A percentile compares a stretch with the other conserved stretches of the same genome.
Conservation (phyloP, 2,888 invertebrate genomes). For the Rhamnusium bicolor region DNA sequence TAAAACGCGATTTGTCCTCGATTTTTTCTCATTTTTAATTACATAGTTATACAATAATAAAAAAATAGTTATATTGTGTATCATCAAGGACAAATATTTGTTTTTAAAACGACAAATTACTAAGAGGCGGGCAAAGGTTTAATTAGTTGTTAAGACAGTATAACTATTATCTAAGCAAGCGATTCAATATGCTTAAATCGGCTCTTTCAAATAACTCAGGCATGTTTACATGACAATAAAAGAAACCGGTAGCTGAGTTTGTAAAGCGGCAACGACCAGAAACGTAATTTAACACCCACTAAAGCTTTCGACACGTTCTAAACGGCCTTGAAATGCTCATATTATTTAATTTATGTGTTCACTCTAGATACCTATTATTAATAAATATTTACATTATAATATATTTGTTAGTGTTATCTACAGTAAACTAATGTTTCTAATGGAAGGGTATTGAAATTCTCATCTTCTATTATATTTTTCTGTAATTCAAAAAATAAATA, state of each 20-base stretch:
- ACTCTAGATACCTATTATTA: conserved; percentile 10
- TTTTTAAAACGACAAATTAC: too few species aligned
- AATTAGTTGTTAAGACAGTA: not conserved
- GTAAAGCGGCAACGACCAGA: conserved; percentile 34
- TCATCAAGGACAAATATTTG: too few species aligned
- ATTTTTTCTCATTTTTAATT: too few species aligned
- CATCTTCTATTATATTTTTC: too few species aligned
- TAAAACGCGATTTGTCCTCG: too few species aligned
- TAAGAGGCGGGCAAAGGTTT: too few species aligned
- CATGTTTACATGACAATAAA: conserved; percentile 47
- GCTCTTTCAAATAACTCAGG: conserved; percentile 35
- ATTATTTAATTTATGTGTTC: conserved; percentile 25
- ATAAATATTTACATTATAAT: conserved; percentile 16
- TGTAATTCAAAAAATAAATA: too few species aligned
- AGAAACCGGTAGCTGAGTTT: conserved; percentile 47
- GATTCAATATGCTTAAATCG: not conserved
- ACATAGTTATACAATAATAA: too few species aligned
- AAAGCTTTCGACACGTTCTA: conserved; percentile 45
- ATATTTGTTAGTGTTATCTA: too few species aligned
- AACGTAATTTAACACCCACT: conserved; percentile 48
- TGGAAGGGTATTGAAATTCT: too few species aligned
- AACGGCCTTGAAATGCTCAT: conserved; percentile 36
- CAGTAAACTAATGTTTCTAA: too few species aligned
- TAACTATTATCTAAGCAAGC: not conserved
- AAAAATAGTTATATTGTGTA: too few species aligned